These are phyloP conservation scores for Xerus rutilus DNA, from an alignment of 2,797 vertebrate genomes.

Conservation along the genomic window DNA sequence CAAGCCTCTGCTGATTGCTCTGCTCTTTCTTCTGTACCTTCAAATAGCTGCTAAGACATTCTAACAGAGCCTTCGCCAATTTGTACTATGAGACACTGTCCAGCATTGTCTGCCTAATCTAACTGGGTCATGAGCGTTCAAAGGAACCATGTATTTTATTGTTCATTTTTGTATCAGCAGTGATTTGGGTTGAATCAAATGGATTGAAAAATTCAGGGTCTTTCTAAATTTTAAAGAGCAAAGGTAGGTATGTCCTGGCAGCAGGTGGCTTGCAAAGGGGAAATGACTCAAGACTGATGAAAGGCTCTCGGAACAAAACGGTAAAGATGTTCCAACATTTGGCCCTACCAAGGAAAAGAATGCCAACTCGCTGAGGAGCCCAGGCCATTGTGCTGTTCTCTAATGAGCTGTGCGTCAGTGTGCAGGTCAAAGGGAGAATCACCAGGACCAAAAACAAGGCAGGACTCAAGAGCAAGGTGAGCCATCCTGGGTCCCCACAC, in stretches of 20 bases:
- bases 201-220: neutral
- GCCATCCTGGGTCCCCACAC: neutral
- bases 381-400: neutral
- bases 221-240: conserved; percentile 51
- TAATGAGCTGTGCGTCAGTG: neutral
- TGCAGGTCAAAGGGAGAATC: neutral
- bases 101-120: neutral
- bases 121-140: neutral
- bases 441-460: neutral
- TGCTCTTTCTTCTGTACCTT: neutral
- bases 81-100: neutral
- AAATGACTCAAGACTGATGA: neutral
- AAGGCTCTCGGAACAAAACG: neutral
- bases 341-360: neutral
- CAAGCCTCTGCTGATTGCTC: neutral
- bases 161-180: conserved; percentile 17
- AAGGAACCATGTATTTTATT: neutral
- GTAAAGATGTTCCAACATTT: neutral
- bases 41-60: neutral
- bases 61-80: neutral
- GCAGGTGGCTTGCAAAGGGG: neutral
- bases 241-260: neutral
- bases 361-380: neutral
- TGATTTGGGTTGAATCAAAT: conserved; percentile 50
- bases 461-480: neutral